Evolutionary conservation across 2,113 vertebrate species (phyloP), one percentile per base, ranked within the genome.

Genomic region (Steatornis caripensis): DNA sequence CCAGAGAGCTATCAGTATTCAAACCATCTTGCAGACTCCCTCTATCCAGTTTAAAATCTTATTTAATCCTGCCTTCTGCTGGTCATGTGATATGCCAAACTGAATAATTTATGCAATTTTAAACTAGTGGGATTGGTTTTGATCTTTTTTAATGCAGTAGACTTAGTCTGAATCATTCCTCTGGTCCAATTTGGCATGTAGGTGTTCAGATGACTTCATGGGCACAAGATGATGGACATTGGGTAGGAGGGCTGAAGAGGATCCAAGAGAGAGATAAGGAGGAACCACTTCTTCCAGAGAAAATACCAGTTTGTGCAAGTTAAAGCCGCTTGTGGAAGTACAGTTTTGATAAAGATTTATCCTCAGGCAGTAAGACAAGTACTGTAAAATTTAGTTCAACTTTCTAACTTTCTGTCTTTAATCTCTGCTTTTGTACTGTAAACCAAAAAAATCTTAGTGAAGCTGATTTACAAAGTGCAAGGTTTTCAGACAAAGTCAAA

Each of bases 131-230:
- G 24, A 54, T 66, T 57, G 9, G 7, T 54, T 71, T 49, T 5
- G 51, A 36, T 61, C 13, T 36, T 41, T 68, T 74, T 46, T 72
- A 60, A 45, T 34, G 22, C 43, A 26, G 6, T 76, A 23, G 19
- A 58, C 6, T 53, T 58, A 36, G 23, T 60, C 12, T 39, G 81
- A 62, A 80, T n/a, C 7, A 58, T 26, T 71, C 17, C 4, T 86
- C 29, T 71, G 8, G 34, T 46, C 34, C 36, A 64, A 1, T 34
- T 26, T 84, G 12, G 8, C 41, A 30, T 8, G 27, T 9, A 80
- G 41, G 9, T 18, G 9, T 36, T 76, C 32, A 30, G 39, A 27
- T 0, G 1, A 12, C 10, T 74, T 16, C 1, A 1, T 27, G 15
- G 49, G 21, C 34, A 53, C 20, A 55, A 60, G 23, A n/a, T 6